Base-by-base conservation (phyloP, 2,888 invertebrate species). In the Pogonocherus hispidulus region DNA sequence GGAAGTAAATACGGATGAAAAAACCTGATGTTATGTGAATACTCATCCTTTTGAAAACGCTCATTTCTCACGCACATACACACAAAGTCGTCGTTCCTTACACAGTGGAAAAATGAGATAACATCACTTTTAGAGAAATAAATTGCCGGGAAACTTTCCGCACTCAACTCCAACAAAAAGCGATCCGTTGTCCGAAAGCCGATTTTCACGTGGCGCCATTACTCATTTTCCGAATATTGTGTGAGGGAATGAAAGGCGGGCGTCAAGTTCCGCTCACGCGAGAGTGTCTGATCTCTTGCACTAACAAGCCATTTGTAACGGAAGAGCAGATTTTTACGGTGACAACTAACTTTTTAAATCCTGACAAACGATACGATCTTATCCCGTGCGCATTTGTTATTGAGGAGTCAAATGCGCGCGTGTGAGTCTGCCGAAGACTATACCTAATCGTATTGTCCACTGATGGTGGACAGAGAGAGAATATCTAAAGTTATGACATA, bases 281-380 rank as follows among this genome's bases (percentile, higher is more conserved):
- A 54, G 32, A 32, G 27, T 35, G 35, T 35, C 52, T 54, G 52
- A 54, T 54, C 52, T 18, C 27, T 54, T 54, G 14, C 32, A 18
- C 52, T 54, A 54, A 54, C 52, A 54, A 54, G 52, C 32, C 35
- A 54, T 54, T 54, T 54, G 52, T 54, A 54, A 54, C 52, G 27
- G 18, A 54, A 16, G 27, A 32, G 35, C 35, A 32, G 52, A 54
- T 35, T 54, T 35, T 54, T 54, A 35, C 32, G 32, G 32, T 54
- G 52, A 54, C 52, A 54, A 27, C 16, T 35, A 54, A 35, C 32
- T 54, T 54, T 54, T 54, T 54, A 54, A 54, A 54, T 54, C 52
- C 52, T 54, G 52, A 54, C 32, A 54, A 32, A 54, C 35, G 32
- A 35, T 35, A 32, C 18, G 52, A 54, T 35, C 52, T 54, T 35